Evolutionary conservation across 2,113 vertebrate species (phyloP), one percentile per base, ranked within the genome.

Genomic region (Ramphastos sulfuratus): DNA sequence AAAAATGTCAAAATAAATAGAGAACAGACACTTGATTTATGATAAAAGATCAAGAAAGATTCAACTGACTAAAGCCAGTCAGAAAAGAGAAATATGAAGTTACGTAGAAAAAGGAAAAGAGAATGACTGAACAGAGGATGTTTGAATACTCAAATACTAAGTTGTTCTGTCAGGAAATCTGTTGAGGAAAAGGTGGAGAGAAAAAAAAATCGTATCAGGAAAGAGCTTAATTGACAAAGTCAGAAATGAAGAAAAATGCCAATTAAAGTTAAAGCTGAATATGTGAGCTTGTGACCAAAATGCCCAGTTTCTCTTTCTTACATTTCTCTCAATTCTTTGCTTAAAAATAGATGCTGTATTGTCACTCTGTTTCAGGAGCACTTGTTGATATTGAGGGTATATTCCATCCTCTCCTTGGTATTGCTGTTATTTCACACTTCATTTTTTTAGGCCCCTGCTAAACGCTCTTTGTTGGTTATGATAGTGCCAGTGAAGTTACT

Each of bases 341-440:
- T 71, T 21, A 11, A 42, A 59, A 64, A 70, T 16, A 77, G 50
- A 5, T 59, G 37, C 13, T 13, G 0, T 31, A 19, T 42, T 85
- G 46, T 77, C 23, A 24, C 23, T 15, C 21, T 37, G 15, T 85
- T 79, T 69, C 24, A 50, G 37, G 28, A 63, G 16, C 9, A 48
- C 24, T 85, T 91, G 39, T 20, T 82, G 89, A 6, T 74, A 3
- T 73, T 67, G 37, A 60, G 42, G 28, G 21, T 12, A 2, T 20
- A 30, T 66, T 82, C 25, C 48, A 20, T 71, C 9, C 60, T 94
- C 23, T 70, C 17, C 59, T 80, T 28, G 17, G 17, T 39, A 31
- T 67, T 37, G 55, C 46, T 77, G 46, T 75, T 64, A 80, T 75
- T 96, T 93, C 75, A 78, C 79, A 58, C 85, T 89, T 76, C 21